phyloP scores from a whole-genome alignment of 2,888 invertebrate genomes.

The Caenorhabditis zanzibari region DNA sequence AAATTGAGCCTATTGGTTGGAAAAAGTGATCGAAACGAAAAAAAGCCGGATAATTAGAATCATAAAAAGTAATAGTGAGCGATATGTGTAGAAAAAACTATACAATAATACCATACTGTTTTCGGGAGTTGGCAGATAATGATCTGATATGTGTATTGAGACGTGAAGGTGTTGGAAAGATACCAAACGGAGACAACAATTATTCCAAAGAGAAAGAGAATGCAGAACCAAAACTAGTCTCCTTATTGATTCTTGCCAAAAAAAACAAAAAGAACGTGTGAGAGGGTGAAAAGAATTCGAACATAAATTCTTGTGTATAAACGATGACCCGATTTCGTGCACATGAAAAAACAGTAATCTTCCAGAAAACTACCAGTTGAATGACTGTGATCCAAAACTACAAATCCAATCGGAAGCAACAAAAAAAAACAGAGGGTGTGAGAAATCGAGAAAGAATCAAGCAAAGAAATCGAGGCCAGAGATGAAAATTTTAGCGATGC shows the following conservation, averaged over 20 bases:
- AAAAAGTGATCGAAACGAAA: background rate
- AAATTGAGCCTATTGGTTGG: background rate
- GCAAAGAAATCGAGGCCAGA: slow-evolving; percentile 38
- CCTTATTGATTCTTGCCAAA: slow-evolving; percentile 43
- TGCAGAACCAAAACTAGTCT: slow-evolving; percentile 29
- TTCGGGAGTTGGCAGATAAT: slow-evolving; percentile 20
- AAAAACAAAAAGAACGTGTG: slow-evolving; percentile 6
- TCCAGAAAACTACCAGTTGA: slow-evolving; percentile 8
- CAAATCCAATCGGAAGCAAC: slow-evolving; percentile 40
- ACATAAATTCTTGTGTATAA: background rate
- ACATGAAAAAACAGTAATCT: slow-evolving; percentile 15
- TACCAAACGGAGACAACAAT: background rate
- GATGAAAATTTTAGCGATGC: slow-evolving; percentile 38
- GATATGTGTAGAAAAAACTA: background rate
- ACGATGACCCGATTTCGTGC: slow-evolving; percentile 34
- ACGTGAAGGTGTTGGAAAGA: slow-evolving; percentile 39
- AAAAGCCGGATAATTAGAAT: background rate
- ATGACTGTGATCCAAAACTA: slow-evolving; percentile 39
- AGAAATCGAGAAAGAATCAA: slow-evolving; percentile 14
- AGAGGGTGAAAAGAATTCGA: background rate
- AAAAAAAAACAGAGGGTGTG: slow-evolving; percentile 24
- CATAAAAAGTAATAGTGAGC: background rate
- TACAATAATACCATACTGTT: background rate
- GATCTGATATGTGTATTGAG: slow-evolving; percentile 51
- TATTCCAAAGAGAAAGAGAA: background rate